A percentile compares a stretch with the other conserved stretches of the same genome.
Evolutionary conservation across 2,113 vertebrate genomes (phyloP).

Genomic region (Lepus americanus): DNA sequence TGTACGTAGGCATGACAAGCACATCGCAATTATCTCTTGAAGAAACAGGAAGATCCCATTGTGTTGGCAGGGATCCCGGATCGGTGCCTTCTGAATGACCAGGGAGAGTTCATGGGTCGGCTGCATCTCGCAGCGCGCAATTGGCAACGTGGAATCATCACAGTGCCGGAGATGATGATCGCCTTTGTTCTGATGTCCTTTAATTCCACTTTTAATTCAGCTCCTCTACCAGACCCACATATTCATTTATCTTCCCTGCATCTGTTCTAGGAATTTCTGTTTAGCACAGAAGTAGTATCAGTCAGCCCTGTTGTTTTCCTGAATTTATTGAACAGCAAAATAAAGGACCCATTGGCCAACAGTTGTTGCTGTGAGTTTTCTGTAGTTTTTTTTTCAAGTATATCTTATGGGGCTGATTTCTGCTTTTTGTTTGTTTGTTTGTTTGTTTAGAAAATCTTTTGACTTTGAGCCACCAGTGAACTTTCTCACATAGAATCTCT

Average conservation of each 20-base stretch:
- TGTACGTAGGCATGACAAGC: conserved; percentile 60
- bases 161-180: conserved; percentile 51
- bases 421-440: neutral
- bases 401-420: neutral
- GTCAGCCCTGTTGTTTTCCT: conserved; percentile 38
- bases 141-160: conserved; percentile 17
- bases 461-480: conserved; percentile 47
- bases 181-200: conserved; percentile 69
- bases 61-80: conserved; percentile 60
- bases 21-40: conserved; percentile 64
- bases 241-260: conserved; percentile 60
- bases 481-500: neutral
- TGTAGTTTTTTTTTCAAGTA: conserved; percentile 45
- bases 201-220: conserved; percentile 68
- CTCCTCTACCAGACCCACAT: conserved; percentile 52
- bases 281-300: conserved; percentile 61
- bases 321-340: conserved; percentile 50
- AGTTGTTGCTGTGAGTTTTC: neutral
- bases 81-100: conserved; percentile 60
- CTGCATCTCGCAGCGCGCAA: conserved; percentile 53
- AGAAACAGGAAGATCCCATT: conserved; percentile 73
- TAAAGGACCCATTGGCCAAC: conserved; percentile 17
- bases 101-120: conserved; percentile 39
- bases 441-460: neutral
- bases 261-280: conserved; percentile 67